phyloP scores from a whole-genome alignment of 2,113 vertebrate genomes.

The Oreochromis spilurus region DNA sequence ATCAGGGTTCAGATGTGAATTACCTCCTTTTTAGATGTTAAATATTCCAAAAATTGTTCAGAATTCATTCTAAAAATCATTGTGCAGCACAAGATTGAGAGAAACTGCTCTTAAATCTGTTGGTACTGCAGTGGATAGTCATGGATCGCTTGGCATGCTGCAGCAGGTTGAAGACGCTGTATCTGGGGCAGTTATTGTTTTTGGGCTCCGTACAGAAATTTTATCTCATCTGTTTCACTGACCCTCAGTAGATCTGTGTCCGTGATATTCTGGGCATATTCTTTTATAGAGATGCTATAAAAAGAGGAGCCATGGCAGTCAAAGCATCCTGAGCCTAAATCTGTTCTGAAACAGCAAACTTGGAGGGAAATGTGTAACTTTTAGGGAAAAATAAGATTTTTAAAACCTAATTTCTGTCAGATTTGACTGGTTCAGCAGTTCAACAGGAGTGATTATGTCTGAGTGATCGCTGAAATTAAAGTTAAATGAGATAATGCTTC shows the following conservation, averaged over 20 bases:
- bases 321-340: background rate
- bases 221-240: background rate
- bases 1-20: background rate
- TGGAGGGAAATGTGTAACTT: rapidly evolving
- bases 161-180: background rate
- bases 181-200: background rate
- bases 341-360: background rate
- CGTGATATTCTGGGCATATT: background rate
- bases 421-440: background rate
- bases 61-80: background rate
- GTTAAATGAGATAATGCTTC: background rate
- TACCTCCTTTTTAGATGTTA: background rate
- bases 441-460: background rate
- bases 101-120: background rate
- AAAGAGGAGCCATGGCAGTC: rapidly evolving
- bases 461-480: background rate
- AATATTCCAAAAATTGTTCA: background rate
- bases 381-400: rapidly evolving
- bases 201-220: background rate
- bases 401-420: background rate
- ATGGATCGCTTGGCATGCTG: background rate
- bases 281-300: background rate
- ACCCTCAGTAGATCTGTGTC: background rate
- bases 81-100: background rate
- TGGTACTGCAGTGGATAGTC: background rate